Conservation (phyloP, 1,140 invertebrate genomes). For the Eubasilissa regina region DNA sequence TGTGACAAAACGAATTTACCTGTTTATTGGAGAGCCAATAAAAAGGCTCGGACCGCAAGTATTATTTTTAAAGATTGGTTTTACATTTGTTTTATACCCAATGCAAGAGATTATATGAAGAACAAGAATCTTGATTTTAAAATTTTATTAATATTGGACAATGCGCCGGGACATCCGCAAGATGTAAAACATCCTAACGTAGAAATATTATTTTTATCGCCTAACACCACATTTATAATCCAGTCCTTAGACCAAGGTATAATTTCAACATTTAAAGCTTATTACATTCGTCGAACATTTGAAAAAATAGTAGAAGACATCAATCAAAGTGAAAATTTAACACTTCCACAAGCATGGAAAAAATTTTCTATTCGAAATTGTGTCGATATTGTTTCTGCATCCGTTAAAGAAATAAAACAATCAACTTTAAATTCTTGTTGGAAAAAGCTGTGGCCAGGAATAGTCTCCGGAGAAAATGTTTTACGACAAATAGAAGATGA, state of each 20-base stretch:
- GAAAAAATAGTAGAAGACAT: constrained; percentile 23
- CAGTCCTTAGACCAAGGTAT: constrained; percentile 36
- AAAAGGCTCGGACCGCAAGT: too few species aligned
- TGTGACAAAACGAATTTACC: too few species aligned
- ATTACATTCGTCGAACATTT: constrained; percentile 7
- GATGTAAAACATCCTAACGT: too few species aligned
- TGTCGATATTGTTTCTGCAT: constrained; percentile 36
- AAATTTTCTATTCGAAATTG: constrained; percentile 45
- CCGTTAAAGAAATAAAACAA: constrained; percentile 34
- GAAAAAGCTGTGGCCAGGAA: constrained; percentile 34
- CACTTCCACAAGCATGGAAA: constrained; percentile 43
- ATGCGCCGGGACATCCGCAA: constrained; percentile 63
- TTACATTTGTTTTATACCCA: constrained; percentile 61
- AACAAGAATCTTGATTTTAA: constrained; percentile 62
- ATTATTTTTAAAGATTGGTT: constrained; percentile 61
- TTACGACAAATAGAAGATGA: constrained; percentile 6
- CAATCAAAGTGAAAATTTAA: constrained; percentile 9
- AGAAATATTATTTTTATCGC: too few species aligned
- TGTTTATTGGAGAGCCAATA: too few species aligned
- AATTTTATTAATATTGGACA: constrained; percentile 68
- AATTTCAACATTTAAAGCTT: constrained; percentile 34
- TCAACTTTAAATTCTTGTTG: constrained; percentile 44
- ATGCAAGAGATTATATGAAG: constrained; percentile 60
- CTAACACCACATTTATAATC: too few species aligned
- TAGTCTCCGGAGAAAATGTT: constrained; percentile 1